A percentile compares a stretch with the other conserved stretches of the same genome.
Evolutionary conservation across 2,113 vertebrate genomes (phyloP).

Genomic region (Hippolais icterina): DNA sequence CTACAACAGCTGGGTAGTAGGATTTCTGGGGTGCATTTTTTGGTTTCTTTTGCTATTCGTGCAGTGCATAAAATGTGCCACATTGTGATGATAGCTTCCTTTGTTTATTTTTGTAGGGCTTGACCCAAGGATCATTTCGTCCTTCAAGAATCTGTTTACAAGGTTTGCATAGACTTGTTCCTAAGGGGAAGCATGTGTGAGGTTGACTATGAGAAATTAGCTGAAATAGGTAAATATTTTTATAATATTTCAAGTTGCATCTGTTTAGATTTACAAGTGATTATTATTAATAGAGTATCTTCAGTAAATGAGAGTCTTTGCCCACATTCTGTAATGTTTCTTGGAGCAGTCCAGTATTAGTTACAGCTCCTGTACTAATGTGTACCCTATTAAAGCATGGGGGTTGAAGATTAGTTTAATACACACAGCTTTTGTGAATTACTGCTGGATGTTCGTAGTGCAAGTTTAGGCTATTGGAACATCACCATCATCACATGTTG

Average conservation of each 20-base stretch:
- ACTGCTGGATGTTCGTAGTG: not conserved
- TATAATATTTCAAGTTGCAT: not conserved
- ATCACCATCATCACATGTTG: not conserved
- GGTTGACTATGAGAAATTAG: slow-evolving; percentile 75
- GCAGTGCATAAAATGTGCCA: not conserved
- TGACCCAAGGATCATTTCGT: not conserved
- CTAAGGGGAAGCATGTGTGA: slow-evolving; percentile 8
- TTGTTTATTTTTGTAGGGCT: not conserved
- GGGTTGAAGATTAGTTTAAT: slow-evolving; percentile 43
- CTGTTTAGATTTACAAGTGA: not conserved
- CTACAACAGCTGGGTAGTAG: not conserved
- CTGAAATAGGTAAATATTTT: slow-evolving; percentile 75
- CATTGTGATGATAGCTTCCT: not conserved
- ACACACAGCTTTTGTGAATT: slow-evolving; percentile 27
- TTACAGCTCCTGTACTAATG: not conserved
- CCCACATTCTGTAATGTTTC: not conserved
- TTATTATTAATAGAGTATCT: not conserved
- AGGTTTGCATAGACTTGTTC: not conserved
- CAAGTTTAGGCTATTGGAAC: slow-evolving; percentile 13
- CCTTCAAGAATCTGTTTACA: not conserved
- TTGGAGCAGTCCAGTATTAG: not conserved
- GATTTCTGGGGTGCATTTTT: not conserved
- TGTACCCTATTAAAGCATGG: slow-evolving; percentile 14
- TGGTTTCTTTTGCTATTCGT: not conserved
- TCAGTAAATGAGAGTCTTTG: not conserved